Base-by-base conservation (phyloP, 2,888 invertebrate species). In the Eupithecia insigniata region DNA sequence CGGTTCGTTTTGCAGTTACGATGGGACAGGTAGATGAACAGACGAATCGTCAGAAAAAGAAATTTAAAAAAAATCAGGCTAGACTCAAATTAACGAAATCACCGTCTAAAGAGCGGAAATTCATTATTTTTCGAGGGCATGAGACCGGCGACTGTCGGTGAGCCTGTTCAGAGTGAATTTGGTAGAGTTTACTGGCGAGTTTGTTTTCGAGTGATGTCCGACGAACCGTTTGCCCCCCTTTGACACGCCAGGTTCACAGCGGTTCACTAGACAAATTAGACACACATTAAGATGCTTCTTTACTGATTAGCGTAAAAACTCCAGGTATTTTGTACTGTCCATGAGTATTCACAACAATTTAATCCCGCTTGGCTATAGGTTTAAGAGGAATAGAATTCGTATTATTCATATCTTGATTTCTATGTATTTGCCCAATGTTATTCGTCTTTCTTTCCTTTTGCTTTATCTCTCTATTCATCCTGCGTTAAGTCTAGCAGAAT, bases 61-160 rank as follows among this genome's bases (percentile, higher is more conserved):
- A 55, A 12, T 55, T 7, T 14, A 14, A 55, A 55, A 55, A 26
- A 26, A 30, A 18, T 30, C 28, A 6, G 18, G 30, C 30, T 30
- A 60, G 18, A 60, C 60, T 60, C 60, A 26, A 55, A 55, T 55
- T 55, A 26, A 55, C 55, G 26, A 28, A 60, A 18, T 60, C 6
- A 18, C 60, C 1, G 1, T 26, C 6, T 30, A 60, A 5, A 22
- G 60, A 60, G 60, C 60, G 60, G 60, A 60, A 36, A 36, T 36
- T 62, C 32, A 22, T 62, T 36, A 62, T 36, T 62, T 30, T 36
- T 36, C 22, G 62, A 60, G 30, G 18, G 30, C 30, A 18, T 60
- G 60, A 30, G 18, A 60, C 30, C 60, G 28, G 60, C 30, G 28
- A 55, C 55, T 26, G 55, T 14, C 14, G 3, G 51, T 26, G 22